A percentile compares a stretch with the other conserved stretches of the same genome.
These are phyloP conservation scores for Cylindroiulus punctatus DNA, from an alignment of 2,888 invertebrate species.

Conservation along the genomic window DNA sequence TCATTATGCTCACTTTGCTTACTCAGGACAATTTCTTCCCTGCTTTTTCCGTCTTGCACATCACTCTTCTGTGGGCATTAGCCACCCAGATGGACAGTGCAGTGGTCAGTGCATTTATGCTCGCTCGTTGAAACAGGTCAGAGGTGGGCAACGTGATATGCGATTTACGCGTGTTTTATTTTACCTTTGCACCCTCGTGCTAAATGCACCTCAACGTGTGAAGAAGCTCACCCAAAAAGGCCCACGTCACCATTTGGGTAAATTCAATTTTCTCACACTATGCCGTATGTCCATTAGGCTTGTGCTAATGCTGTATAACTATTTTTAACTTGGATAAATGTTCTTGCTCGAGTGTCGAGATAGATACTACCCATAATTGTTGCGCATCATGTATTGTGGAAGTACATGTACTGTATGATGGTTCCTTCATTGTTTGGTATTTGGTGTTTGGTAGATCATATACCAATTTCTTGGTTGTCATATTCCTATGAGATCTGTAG, in stretches of 20 bases:
- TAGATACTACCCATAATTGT: too few species aligned
- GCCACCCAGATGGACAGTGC: slow-evolving; percentile 7
- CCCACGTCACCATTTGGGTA: not conserved
- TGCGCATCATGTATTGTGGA: too few species aligned
- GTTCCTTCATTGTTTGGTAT: too few species aligned
- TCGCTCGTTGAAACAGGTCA: slow-evolving; percentile 22
- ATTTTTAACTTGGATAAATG: not conserved
- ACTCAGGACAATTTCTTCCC: slow-evolving; percentile 38
- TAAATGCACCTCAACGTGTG: slow-evolving; percentile 27
- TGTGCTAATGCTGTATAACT: not conserved
- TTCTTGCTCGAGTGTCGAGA: not conserved
- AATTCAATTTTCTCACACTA: slow-evolving; percentile 18
- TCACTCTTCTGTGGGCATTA: slow-evolving; percentile 36
- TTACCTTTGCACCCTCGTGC: slow-evolving; percentile 20
- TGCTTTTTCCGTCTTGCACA: slow-evolving; percentile 12
- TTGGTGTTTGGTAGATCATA: too few species aligned
- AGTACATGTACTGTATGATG: too few species aligned
- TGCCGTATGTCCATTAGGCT: not conserved
- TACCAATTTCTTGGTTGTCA: too few species aligned
- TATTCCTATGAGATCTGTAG: too few species aligned
- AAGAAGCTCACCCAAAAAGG: slow-evolving; percentile 30
- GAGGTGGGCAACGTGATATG: slow-evolving; percentile 44
- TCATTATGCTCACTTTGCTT: slow-evolving; percentile 45
- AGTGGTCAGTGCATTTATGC: slow-evolving; percentile 49
- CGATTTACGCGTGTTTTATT: slow-evolving; percentile 1